Evolutionary conservation across 2,888 invertebrate genomes (phyloP).

Genomic region (Cephus pygmeus): DNA sequence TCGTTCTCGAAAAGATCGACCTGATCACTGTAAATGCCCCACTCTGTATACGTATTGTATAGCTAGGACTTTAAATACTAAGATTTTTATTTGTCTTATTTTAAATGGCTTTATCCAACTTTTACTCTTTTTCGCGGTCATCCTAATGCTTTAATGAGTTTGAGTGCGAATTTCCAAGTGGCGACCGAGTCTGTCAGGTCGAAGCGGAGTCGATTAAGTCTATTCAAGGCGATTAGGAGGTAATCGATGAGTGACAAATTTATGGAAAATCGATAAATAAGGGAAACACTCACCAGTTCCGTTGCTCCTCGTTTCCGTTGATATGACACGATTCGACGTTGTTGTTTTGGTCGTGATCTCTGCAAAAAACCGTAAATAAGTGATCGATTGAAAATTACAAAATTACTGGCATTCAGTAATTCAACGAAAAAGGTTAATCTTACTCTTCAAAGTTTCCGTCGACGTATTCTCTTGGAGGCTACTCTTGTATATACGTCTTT

Average conservation of each 20-base stretch:
- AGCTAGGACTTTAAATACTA: background rate
- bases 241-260: background rate
- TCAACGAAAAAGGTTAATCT: slow-evolving; percentile 36
- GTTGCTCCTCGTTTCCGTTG: slow-evolving; percentile 49
- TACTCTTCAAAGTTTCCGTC: slow-evolving; percentile 67
- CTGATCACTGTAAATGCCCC: too few species aligned
- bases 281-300: slow-evolving; percentile 51
- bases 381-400: background rate
- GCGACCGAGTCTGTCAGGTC: background rate
- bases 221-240: background rate
- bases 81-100: background rate
- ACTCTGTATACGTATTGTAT: too few species aligned
- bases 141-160: too few species aligned
- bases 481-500: slow-evolving; percentile 65
- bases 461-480: slow-evolving; percentile 67
- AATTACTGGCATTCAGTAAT: slow-evolving; percentile 7
- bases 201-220: background rate
- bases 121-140: background rate
- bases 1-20: too few species aligned
- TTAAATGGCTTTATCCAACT: background rate
- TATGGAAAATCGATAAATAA: background rate
- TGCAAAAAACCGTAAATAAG: slow-evolving; percentile 20
- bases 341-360: slow-evolving; percentile 57
- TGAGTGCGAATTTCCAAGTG: background rate
- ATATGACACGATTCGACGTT: slow-evolving; percentile 48